Percentiles rank a stretch among this genome's conserved stretches.
phyloP scores from a whole-genome alignment of 2,888 invertebrate genomes.

The Erebia ligea region DNA sequence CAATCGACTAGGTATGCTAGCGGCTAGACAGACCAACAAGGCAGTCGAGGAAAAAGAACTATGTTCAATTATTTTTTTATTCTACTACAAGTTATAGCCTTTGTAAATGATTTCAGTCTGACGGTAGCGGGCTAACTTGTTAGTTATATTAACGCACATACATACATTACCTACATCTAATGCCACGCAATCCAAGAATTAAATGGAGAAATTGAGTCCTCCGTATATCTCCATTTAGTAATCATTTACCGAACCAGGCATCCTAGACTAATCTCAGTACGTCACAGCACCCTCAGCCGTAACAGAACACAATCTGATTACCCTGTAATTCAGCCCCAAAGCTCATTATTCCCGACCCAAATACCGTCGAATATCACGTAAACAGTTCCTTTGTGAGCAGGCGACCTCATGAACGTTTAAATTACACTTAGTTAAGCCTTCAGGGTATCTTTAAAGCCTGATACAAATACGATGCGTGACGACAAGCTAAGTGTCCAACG shows the following conservation, averaged over 20 bases:
- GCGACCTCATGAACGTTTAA: constrained; percentile 41
- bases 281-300: constrained; percentile 5
- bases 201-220: background rate
- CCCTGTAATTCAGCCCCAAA: constrained; percentile 41
- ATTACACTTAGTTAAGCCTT: constrained; percentile 38
- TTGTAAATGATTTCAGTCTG: too few relatives aligned
- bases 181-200: too few relatives aligned
- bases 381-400: constrained; percentile 45
- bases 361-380: constrained; percentile 48
- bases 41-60: too few relatives aligned
- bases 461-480: background rate
- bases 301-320: constrained; percentile 33
- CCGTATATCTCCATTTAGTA: background rate
- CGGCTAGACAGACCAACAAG: too few relatives aligned
- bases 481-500: too few relatives aligned
- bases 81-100: too few relatives aligned
- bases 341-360: constrained; percentile 45
- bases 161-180: too few relatives aligned
- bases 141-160: too few relatives aligned
- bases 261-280: constrained; percentile 9
- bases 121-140: too few relatives aligned
- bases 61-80: too few relatives aligned
- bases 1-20: too few relatives aligned
- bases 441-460: constrained; percentile 32
- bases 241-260: background rate